A percentile compares a stretch with the other conserved stretches of the same genome.
These are phyloP conservation scores for Lerema accius DNA, from an alignment of 1,140 invertebrate species.

Conservation along the genomic window DNA sequence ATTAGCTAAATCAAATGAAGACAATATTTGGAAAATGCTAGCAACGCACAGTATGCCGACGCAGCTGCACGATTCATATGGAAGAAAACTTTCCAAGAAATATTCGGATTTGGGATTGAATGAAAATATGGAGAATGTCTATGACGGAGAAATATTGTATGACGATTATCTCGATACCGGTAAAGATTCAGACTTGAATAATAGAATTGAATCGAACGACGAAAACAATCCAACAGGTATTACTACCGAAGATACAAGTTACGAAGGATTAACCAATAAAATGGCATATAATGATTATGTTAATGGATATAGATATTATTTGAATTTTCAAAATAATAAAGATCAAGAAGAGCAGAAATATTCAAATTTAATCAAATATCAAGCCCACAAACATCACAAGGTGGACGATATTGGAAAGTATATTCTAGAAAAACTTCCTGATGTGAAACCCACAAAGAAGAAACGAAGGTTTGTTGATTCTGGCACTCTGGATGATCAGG, in stretches of 20 bases:
- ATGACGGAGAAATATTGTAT: slow-evolving; percentile 32
- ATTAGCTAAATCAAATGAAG: slow-evolving; percentile 51
- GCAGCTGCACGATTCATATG: slow-evolving; percentile 10
- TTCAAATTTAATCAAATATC: slow-evolving; percentile 63
- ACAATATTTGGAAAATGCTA: slow-evolving; percentile 48
- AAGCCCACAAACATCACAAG: slow-evolving; percentile 71
- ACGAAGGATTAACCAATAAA: slow-evolving; percentile 57
- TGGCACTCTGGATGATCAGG: slow-evolving; percentile 63
- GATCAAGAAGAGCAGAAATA: slow-evolving; percentile 58
- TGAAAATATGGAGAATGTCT: slow-evolving; percentile 31
- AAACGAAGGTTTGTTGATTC: slow-evolving; percentile 57
- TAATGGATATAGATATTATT: slow-evolving; percentile 70
- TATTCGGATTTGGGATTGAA: slow-evolving; percentile 39
- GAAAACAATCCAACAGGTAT: background rate
- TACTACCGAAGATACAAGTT: slow-evolving; percentile 43
- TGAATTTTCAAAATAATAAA: slow-evolving; percentile 61
- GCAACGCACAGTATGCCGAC: slow-evolving; percentile 29
- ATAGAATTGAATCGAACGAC: slow-evolving; percentile 10
- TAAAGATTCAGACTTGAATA: background rate
- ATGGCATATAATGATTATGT: slow-evolving; percentile 67
- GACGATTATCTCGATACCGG: slow-evolving; percentile 18
- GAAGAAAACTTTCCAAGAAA: slow-evolving; percentile 34
- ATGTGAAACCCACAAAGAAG: slow-evolving; percentile 41
- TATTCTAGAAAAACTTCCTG: slow-evolving; percentile 66
- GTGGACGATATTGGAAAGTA: slow-evolving; percentile 76